Evolutionary conservation across 1,140 invertebrate genomes (phyloP).

Genomic region (Drosophila setifemur): DNA sequence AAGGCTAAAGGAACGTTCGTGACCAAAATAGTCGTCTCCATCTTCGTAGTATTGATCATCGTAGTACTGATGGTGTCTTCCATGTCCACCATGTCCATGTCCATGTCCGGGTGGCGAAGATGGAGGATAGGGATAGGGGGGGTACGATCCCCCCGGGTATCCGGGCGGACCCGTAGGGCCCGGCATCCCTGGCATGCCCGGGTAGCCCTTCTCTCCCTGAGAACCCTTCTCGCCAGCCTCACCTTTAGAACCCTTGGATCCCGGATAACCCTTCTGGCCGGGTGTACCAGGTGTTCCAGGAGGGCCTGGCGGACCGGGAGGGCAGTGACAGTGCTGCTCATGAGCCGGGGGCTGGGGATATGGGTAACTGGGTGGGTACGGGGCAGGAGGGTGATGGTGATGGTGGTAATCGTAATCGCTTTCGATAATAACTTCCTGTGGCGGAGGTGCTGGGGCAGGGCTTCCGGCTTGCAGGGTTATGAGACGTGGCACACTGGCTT

Average conservation of each 20-base stretch:
- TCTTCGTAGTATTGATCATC: conserved; percentile 6
- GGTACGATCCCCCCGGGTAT: conserved; percentile 39
- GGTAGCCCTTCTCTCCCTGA: conserved; percentile 54
- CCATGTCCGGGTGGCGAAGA: conserved; percentile 38
- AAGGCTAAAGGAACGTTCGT: conserved; percentile 12
- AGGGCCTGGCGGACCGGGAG: conserved; percentile 54
- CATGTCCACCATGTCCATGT: conserved; percentile 34
- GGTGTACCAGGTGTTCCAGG: conserved; percentile 36
- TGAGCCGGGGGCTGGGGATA: conserved; percentile 15
- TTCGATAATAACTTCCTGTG: conserved; percentile 34
- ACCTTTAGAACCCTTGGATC: conserved; percentile 47
- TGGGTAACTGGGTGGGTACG: conserved; percentile 25
- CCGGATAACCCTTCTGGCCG: conserved; percentile 45
- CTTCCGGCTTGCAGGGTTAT: conserved; percentile 25
- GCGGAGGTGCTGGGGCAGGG: conserved; percentile 19
- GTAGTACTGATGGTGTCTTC: conserved; percentile 1
- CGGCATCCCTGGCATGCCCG: conserved; percentile 43
- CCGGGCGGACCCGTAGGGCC: conserved; percentile 62
- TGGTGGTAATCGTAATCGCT: conserved; percentile 7
- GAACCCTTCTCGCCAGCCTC: conserved; percentile 47
- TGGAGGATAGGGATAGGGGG: conserved; percentile 23
- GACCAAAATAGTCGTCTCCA: conserved; percentile 2
- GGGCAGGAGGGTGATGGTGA: not conserved
- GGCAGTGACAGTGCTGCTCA: conserved; percentile 27
- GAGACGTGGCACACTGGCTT: conserved; percentile 5